Evolutionary conservation across 2,888 invertebrate species (phyloP), one percentile per base, ranked within the genome.

Genomic region (Himalopsyche kuldschensis): DNA sequence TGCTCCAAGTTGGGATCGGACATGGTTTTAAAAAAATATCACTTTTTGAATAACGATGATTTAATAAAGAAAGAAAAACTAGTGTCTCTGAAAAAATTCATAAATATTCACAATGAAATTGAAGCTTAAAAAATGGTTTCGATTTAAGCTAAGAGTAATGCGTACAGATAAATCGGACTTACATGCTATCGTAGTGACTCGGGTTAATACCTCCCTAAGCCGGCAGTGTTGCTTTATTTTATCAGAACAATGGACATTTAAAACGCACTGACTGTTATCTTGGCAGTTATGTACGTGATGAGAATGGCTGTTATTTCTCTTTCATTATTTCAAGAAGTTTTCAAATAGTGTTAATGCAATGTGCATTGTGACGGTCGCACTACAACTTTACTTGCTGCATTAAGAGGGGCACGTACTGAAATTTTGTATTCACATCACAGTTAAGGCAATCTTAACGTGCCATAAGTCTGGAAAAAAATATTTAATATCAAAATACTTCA

Each of bases 281-380:
- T 30, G 69, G 69, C 15, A 15, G 69, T 27, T 48, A 4, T 27
- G 27, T 20, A 69, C 69, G 69, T 69, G 69, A 69, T 27, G 69
- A 27, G 69, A 69, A 69, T 69, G 15, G 24, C 24, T 69, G n/a
- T 69, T 69, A 27, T 27, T 30, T 4, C 11, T 27, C 30, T 69
- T 69, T 69, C 69, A 69, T 69, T 69, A 69, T 69, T 69, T 69
- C 69, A 69, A 69, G 69, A 69, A 69, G 69, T 69, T 69, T 69
- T 69, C 27, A 27, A 69, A 69, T 69, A 11, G 41, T 41, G 15
- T 27, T 27, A 69, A 69, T 69, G 69, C 69, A 27, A 69, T 69
- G 69, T 69, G 69, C 69, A 69, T 27, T 69, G 69, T 24, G 27
- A 15, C 27, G 69, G 30, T 30, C 69, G 11, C 27, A 69, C 24